Conservation (phyloP, 1,140 invertebrate genomes). For the Drosophila auraria region DNA sequence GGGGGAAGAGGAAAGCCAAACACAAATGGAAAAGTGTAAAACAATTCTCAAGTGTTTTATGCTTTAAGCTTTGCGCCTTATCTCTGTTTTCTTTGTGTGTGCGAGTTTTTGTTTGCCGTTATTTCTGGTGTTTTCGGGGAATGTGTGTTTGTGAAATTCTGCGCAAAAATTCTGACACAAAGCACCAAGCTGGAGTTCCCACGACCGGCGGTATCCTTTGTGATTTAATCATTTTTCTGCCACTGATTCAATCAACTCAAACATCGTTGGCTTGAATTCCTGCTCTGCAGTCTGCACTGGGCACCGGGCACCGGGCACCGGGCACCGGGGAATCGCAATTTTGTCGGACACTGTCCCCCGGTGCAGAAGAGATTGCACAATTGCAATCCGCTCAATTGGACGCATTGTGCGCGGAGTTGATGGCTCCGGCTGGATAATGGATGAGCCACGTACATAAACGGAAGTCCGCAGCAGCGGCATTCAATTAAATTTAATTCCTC, state of each 20-base stretch:
- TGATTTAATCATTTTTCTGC: constrained; percentile 66
- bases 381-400: constrained; percentile 59
- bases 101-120: constrained; percentile 32
- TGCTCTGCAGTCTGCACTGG: neutral
- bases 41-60: constrained; percentile 79
- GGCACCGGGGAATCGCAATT: constrained; percentile 8
- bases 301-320: neutral
- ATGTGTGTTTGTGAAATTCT: constrained; percentile 1
- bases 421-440: constrained; percentile 46
- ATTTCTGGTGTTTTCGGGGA: constrained; percentile 9
- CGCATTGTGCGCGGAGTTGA: constrained; percentile 63
- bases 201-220: constrained; percentile 58
- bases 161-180: constrained; percentile 7
- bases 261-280: constrained; percentile 34
- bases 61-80: constrained; percentile 75
- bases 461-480: constrained; percentile 60
- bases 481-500: constrained; percentile 59
- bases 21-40: constrained; percentile 71
- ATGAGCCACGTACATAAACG: constrained; percentile 58
- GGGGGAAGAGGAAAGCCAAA: constrained; percentile 8
- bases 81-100: constrained; percentile 27
- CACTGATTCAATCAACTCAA: constrained; percentile 71
- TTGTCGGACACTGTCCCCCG: constrained; percentile 4
- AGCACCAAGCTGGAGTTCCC: constrained; percentile 47
- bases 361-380: constrained; percentile 27